Evolutionary conservation across 2,797 vertebrate species (phyloP), one percentile per base, ranked within the genome.

Genomic region (Alfaro cultratus): DNA sequence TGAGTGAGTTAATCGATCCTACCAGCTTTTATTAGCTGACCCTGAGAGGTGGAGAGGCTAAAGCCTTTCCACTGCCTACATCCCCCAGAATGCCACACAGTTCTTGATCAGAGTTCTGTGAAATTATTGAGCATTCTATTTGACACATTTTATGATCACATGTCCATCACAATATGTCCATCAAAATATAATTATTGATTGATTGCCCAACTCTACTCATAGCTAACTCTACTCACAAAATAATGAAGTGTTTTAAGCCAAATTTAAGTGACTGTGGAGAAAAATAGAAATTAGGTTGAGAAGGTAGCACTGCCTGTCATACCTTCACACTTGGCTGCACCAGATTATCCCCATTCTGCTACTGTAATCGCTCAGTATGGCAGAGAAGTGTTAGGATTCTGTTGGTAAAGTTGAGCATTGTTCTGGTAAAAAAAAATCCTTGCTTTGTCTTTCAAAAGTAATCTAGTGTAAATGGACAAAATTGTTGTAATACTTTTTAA

Each of bases 281-380:
- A 77, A 82, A 75, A 36, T 49, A 39, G 18, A 46, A 81, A 62
- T 45, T 72, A 81, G 53, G 73, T 64, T 77, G 36, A 74, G 43
- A 74, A 55, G 67, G 70, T 51, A 76, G 47, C 73, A 49, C 77
- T 53, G 62, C 83, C 70, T 43, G 67, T 72, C 36, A 74, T 75
- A 83, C 85, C 71, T 87, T 83, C 75, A 74, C 74, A 76, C 86
- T 83, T 77, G 60, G 80, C 51, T 94, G 88, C 90, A 92, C 91
- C 87, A 89, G 91, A 92, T 94, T 89, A 94, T 93, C 89, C 83
- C 82, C 78, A 51, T 84, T 84, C 84, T 81, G 79, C 87, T 55
- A 77, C 84, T 80, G 47, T 89, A 89, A 92, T 90, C 82, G 87
- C 89, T 82, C 79, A 86, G 76, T 81, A 62, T 85, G 80, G 75